Base-by-base conservation (phyloP, 2,888 invertebrate species). In the Synergus itoensis region DNA sequence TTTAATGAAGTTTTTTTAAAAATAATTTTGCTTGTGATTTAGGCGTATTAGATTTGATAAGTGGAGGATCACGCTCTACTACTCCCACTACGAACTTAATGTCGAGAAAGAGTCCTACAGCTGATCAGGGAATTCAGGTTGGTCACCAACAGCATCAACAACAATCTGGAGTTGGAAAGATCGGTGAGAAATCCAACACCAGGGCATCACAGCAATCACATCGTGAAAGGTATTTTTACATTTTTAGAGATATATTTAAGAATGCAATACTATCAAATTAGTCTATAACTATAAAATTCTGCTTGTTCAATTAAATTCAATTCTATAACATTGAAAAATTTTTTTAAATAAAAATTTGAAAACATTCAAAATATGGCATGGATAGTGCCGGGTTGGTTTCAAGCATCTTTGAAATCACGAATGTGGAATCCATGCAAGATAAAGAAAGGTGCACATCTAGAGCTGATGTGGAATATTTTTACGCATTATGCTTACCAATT, bases 111-210 rank as follows among this genome's bases (percentile, higher is more conserved):
- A 97, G 97, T 86, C 97, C 97, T 77, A 97, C 97, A 1, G 95
- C 95, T 85, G 98, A 98, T 92, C 96, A 97, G 92, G 96, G 96
- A 83, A 95, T 96, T 67, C 97, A 97, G 93, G 96, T 94, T 57
- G 92, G 93, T 36, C 93, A 93, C 36, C 92, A 92, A 53, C 91
- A 89, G 14, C 91, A 91, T 9, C 91, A 92, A 43, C 91, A 91
- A 12, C 90, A 90, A 69, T 83, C 87, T 48, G 88, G 87, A 78
- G 86, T 89, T 75, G 88, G 89, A n/a, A 92, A 92, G 81, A 87
- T 90, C 62, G 88, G 86, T 14, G 91, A 92, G 12, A 89, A 88
- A 63, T 80, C 87, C 8, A 90, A 87, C 63, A 85, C 89, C 28
- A 83, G 91, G 83, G 88, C 86, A 69, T 88, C 89, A 48, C 91